Evolutionary conservation across 2,113 vertebrate species (phyloP), one percentile per base, ranked within the genome.

Genomic region (Caloenas nicobarica): DNA sequence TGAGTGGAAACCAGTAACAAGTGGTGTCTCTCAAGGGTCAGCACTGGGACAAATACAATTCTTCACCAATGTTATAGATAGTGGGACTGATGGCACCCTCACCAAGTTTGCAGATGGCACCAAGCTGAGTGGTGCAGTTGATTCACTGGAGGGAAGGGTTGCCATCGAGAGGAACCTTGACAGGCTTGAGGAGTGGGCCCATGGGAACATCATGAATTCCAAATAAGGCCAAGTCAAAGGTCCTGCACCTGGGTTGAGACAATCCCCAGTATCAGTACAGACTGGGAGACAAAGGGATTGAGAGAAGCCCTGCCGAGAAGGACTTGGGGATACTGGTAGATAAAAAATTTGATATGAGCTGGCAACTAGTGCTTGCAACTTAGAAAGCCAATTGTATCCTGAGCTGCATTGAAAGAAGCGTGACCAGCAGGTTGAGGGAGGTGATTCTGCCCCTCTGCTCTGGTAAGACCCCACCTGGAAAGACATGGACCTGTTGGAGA

Each of bases 301-400:
- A 76, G 16, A 57, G n/a, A 18, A 57, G 28, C 11, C 50, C 18
- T 66, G 44, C 11, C 11, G 24, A 57, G 26, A 46, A 57, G 24
- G 15, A 40, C 42, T 25, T 66, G 60, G 11, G 60, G 21, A 19
- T 84, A 54, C 14, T 54, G 14, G 7, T 62, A 13, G n/a, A 48
- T 66, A 28, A 74, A 48, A 48, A 44, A 23, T 4, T 42, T 18
- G 9, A 10, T 29, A 23, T 62, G 46, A 72, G 31, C 33, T 3
- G 13, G 26, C 33, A 54, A 25, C 2, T 4, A 7, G 2, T 1
- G 0, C 24, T 57, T 40, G 29, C n/a, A 66, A 28, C 24, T 23
- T 8, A 57, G 70, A 57, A 65, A 56, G 50, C 17, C 40, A 64
- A n/a, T 5, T 24, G 7, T 54, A 36, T 74, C 40, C 51, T 33